Evolutionary conservation across 2,888 invertebrate genomes (phyloP), one percentile per base, ranked within the genome.

Genomic region (Coelopa pilipes): DNA sequence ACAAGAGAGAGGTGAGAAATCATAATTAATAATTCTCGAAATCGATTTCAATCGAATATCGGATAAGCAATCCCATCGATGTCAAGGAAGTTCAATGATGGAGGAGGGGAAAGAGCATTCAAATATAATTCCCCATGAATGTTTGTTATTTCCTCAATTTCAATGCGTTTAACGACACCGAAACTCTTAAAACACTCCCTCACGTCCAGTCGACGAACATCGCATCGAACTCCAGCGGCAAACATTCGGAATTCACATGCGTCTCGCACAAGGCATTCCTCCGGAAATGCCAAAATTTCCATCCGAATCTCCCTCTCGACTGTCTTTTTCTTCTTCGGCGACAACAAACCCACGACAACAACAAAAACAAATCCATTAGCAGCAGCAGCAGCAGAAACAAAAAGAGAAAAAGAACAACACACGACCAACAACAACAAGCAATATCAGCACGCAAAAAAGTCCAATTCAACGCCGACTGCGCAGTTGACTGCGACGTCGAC

Each of bases 271-370:
- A 62, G 77, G 77, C 78, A 79, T 81, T 81, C 78, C 83, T 84
- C 82, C 85, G 83, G 83, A 84, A 83, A 84, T 84, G 79, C 81
- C 82, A 81, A 84, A 82, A 74, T 70, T 71, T 24, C 74, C 72
- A 77, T 75, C 69, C 72, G 63, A 70, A 55, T 72, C 70, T 73
- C 60, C 47, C 73, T 15, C 60, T 24, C 53, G 76, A 71, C 70
- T 72, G 74, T 72, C 53, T 63, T 55, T 55, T 66, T 46, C 50
- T 47, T n/a, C 19, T n/a, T 53, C 34, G 59, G 67, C 57, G 68
- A 70, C 69, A 71, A 74, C 70, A 59, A 75, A 65, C 65, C 74
- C 75, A 75, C 72, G 74, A 71, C 75, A 73, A 72, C n/a, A 74
- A 45, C 65, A 55, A 63, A 57, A 70, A 45, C 49, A 68, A 55